Evolutionary conservation across 2,797 vertebrate species (phyloP), one percentile per base, ranked within the genome.

Genomic region (Cuniculus paca): DNA sequence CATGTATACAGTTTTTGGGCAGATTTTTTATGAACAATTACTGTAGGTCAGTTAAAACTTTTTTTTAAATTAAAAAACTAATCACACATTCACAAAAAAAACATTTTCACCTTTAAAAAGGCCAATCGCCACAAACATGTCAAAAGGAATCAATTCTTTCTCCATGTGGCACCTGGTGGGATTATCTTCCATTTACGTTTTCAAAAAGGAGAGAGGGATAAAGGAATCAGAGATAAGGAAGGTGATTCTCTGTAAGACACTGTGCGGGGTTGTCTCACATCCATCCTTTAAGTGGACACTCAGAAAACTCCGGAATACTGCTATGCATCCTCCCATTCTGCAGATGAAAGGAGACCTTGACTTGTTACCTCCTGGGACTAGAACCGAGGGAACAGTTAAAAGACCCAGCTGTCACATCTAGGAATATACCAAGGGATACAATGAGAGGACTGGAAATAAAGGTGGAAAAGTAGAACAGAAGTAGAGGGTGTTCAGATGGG

Each of bases 71-170:
- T 24, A 45, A 61, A 28, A 52, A 31, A 81, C 14, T 50, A 28
- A 82, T 5, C 28, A 58, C 5, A 82, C 48, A 84, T n/a, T n/a
- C 63, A 52, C 14, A 16, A 50, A 60, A 14, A 61, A 88, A 10
- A 82, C 1, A 88, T 45, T 58, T 74, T 83, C 42, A 31, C 13
- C 72, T 75, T 75, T 34, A 26, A 6, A 84, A 91, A 82, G 88
- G n/a, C 39, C 90, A 24, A 85, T 68, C 81, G 89, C 50, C 5
- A 31, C 79, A 63, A 81, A 92, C 90, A 70, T 92, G 95, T 84
- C 86, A 91, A 87, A 93, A 60, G 0, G 0, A 84, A 94, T 8
- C 34, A 34, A 50, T 95, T 97, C 60, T 65, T 58, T 70, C 58
- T 96, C n/a, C 24, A 6, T 17, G n/a, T 72, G 48, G 24, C 50